A percentile compares a stretch with the other conserved stretches of the same genome.
phyloP scores from a whole-genome alignment of 2,113 vertebrate species.

The Paramormyrops kingsleyae region DNA sequence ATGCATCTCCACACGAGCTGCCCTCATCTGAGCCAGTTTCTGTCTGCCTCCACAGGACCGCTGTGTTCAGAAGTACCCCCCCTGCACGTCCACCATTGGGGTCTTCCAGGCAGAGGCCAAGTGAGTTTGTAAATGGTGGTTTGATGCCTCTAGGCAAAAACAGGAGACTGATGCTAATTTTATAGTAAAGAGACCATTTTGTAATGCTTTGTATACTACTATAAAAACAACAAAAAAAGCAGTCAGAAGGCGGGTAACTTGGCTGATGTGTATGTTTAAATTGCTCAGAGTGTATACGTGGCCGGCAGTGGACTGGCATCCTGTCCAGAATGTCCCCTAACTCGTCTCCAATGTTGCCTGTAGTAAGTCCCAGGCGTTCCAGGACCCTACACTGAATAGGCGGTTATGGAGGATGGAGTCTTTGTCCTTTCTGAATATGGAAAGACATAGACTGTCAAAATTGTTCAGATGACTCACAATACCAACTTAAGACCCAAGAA shows the following conservation, averaged over 20 bases:
- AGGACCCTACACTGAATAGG: background rate
- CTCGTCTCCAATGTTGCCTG: background rate
- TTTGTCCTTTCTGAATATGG: background rate
- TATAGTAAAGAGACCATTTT: background rate
- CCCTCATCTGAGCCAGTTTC: slow-evolving; percentile 18
- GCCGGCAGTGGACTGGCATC: background rate
- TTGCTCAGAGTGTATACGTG: background rate
- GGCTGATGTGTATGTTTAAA: background rate
- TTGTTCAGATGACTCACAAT: background rate
- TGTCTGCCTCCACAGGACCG: slow-evolving; percentile 39
- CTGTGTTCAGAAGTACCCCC: slow-evolving; percentile 41
- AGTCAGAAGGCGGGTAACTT: background rate
- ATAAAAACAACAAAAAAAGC: background rate
- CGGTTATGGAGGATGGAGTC: background rate
- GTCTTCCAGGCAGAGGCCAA: slow-evolving; percentile 60
- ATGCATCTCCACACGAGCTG: too few relatives aligned
- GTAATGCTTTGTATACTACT: background rate
- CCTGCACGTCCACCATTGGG: slow-evolving; percentile 48
- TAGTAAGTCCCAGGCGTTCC: background rate
- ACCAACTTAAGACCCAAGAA: background rate
- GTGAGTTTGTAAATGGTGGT: slow-evolving; percentile 39
- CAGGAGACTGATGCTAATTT: background rate
- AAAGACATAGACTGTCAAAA: background rate
- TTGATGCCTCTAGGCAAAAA: background rate
- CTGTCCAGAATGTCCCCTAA: background rate